A percentile compares a stretch with the other conserved stretches of the same genome.
Evolutionary conservation across 1,140 invertebrate species (phyloP).

Genomic region (Leptestheria dahalacensis): DNA sequence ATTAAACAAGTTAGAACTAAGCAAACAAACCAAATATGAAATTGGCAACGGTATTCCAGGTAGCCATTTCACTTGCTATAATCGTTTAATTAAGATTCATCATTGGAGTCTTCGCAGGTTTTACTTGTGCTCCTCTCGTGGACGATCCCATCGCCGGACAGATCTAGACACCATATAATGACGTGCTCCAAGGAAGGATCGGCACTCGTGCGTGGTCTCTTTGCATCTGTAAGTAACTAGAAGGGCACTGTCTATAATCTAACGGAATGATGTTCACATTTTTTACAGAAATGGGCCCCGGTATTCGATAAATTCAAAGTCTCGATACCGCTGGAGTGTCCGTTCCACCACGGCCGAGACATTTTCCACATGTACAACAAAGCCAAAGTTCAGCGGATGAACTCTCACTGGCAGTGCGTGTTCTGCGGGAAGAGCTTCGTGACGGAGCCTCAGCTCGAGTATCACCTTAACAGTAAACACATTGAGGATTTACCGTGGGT

Average conservation of each 20-base stretch:
- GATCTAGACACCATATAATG: not conserved
- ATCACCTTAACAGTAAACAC: constrained; percentile 80
- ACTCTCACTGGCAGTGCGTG: constrained; percentile 77
- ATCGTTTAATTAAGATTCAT: too few species aligned
- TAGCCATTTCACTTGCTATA: too few species aligned
- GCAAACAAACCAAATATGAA: too few species aligned
- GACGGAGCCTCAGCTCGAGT: constrained; percentile 70
- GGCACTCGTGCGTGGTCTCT: not conserved
- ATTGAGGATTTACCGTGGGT: constrained; percentile 70
- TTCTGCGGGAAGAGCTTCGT: constrained; percentile 85
- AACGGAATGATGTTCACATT: constrained; percentile 10
- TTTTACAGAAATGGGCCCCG: constrained; percentile 63
- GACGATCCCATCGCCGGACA: not conserved
- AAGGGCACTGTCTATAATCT: not conserved
- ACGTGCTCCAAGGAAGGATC: not conserved
- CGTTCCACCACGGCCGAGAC: constrained; percentile 70
- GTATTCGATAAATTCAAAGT: constrained; percentile 69
- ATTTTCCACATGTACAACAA: constrained; percentile 69
- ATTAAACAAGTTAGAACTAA: too few species aligned
- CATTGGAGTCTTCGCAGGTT: too few species aligned
- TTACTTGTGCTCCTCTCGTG: not conserved
- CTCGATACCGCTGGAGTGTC: constrained; percentile 70
- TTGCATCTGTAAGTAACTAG: not conserved
- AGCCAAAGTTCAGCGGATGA: constrained; percentile 60
- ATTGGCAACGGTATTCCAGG: too few species aligned